Evolutionary conservation across 2,888 invertebrate species (phyloP).

Genomic region (Deilephila porcellus): DNA sequence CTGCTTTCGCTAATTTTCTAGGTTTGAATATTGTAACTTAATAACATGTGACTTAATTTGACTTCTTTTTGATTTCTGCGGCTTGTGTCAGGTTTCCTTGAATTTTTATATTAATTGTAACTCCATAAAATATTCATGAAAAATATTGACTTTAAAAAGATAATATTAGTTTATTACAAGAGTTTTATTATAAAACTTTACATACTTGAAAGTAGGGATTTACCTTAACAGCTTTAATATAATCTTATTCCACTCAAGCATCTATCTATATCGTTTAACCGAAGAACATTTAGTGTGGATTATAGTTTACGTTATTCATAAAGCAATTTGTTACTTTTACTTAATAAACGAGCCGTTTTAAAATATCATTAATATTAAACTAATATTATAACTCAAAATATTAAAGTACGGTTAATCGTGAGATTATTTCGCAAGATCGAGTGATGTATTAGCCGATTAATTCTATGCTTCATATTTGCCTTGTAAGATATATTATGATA

Average conservation of each 20-base stretch:
- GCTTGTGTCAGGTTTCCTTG: too few relatives aligned
- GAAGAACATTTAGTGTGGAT: constrained; percentile 9
- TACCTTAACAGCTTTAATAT: background rate
- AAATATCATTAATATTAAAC: constrained; percentile 14
- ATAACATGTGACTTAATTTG: too few relatives aligned
- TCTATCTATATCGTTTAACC: background rate
- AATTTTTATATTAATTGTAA: too few relatives aligned
- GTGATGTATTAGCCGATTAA: background rate
- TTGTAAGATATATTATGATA: background rate
- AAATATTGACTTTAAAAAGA: too few relatives aligned
- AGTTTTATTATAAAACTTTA: too few relatives aligned
- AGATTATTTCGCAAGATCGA: constrained; percentile 18
- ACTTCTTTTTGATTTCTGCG: too few relatives aligned
- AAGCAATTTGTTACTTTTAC: constrained; percentile 10
- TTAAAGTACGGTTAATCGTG: background rate
- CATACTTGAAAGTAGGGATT: too few relatives aligned
- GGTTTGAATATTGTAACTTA: too few relatives aligned
- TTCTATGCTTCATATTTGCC: background rate
- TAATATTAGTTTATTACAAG: too few relatives aligned
- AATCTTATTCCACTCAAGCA: background rate
- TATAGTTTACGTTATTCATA: constrained; percentile 19
- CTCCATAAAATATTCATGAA: too few relatives aligned
- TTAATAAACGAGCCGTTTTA: constrained; percentile 4
- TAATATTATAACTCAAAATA: constrained; percentile 20
- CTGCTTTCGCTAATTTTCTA: background rate